A percentile compares a stretch with the other conserved stretches of the same genome.
phyloP scores from a whole-genome alignment of 2,888 invertebrate genomes.

The Syritta pipiens region DNA sequence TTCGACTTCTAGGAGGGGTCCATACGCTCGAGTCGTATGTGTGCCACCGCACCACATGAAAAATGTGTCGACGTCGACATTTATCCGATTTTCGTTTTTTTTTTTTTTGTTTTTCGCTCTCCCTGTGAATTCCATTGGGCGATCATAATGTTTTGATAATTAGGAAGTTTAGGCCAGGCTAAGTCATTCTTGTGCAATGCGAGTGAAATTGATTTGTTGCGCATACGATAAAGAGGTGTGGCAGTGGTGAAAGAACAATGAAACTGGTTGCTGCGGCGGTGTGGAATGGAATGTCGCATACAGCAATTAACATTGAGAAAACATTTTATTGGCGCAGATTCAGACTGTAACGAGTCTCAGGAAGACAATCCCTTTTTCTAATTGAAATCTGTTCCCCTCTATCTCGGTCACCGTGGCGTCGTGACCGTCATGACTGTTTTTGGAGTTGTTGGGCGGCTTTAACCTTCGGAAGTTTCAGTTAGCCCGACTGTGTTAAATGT shows the following conservation, averaged over 20 bases:
- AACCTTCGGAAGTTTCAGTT: slow-evolving; percentile 7
- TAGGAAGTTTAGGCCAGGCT: slow-evolving; percentile 38
- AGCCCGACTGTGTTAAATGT: slow-evolving; percentile 5
- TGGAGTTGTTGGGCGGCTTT: slow-evolving; percentile 3
- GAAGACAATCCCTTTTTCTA: slow-evolving; percentile 44
- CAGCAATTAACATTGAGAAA: slow-evolving; percentile 39
- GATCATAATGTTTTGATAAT: slow-evolving; percentile 50
- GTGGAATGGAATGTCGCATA: slow-evolving; percentile 58
- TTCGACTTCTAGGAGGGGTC: slow-evolving; percentile 3
- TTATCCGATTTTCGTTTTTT: slow-evolving; percentile 17
- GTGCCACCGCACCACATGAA: slow-evolving; percentile 32
- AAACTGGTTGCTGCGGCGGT: not conserved
- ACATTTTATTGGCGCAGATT: not conserved
- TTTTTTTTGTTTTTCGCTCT: slow-evolving; percentile 3
- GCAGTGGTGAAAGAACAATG: slow-evolving; percentile 21
- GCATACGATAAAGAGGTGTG: slow-evolving; percentile 37
- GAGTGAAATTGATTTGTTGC: slow-evolving; percentile 34
- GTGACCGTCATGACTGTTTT: slow-evolving; percentile 8
- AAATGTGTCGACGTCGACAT: slow-evolving; percentile 44
- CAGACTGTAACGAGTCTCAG: slow-evolving; percentile 5
- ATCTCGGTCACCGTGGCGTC: not conserved
- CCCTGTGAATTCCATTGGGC: slow-evolving; percentile 22
- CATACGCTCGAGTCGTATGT: slow-evolving; percentile 39
- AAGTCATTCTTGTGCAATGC: slow-evolving; percentile 23
- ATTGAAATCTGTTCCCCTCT: slow-evolving; percentile 6